A percentile compares a stretch with the other conserved stretches of the same genome.
Conservation (phyloP, 1,140 invertebrate species). For the Centruroides sculpturatus region DNA sequence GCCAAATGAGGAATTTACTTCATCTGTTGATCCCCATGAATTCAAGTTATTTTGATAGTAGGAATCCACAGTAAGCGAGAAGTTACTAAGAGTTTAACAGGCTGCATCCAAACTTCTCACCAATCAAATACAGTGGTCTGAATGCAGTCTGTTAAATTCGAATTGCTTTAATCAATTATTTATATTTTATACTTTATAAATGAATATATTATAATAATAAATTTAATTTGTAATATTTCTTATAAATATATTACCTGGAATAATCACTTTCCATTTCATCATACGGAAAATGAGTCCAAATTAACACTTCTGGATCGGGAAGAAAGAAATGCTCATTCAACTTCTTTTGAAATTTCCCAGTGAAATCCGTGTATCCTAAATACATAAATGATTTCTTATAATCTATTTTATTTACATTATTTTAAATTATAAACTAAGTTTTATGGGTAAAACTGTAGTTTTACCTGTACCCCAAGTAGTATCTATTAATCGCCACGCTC, state of each 20-base stretch:
- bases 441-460: conserved; percentile 17
- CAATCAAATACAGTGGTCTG: no score
- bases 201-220: no score
- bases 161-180: no score
- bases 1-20: no score
- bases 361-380: conserved; percentile 26
- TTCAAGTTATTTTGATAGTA: no score
- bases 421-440: conserved; percentile 9
- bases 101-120: no score
- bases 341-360: conserved; percentile 23
- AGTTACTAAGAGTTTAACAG: no score
- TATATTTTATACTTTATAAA: no score
- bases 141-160: no score
- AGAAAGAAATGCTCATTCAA: conserved; percentile 34
- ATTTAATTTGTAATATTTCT: background rate
- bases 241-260: conserved; percentile 19
- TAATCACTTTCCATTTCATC: conserved; percentile 27
- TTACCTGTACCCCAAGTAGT: conserved; percentile 37
- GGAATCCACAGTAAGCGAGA: no score
- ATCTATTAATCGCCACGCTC: conserved; percentile 31
- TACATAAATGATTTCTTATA: background rate
- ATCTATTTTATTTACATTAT: background rate
- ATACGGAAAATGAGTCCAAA: conserved; percentile 39
- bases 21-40: no score
- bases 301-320: conserved; percentile 38